Evolutionary conservation across 2,797 vertebrate species (phyloP), one percentile per base, ranked within the genome.

Genomic region (Cheracebus regulus): DNA sequence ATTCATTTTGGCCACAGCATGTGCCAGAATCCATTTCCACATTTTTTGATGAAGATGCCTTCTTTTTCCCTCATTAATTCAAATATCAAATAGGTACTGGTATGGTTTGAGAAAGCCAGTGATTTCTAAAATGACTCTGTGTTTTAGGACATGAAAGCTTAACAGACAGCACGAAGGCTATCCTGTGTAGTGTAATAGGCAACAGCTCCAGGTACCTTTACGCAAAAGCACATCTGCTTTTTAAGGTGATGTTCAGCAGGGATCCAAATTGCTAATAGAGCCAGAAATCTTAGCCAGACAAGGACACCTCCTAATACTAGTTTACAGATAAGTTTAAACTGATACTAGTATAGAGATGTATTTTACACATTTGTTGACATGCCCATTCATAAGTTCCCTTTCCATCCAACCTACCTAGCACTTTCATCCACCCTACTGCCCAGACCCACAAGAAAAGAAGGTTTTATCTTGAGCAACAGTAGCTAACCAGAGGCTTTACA

Each of bases 291-390:
- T 28, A 70, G 48, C 50, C 78, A 96, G 61, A 44, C 30, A 93
- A 70, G 58, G 26, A 87, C 20, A 36, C 4, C 81, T 93, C 64
- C 10, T 94, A 73, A 76, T 81, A 97, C 11, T 39, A 52, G 57
- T 15, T 91, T 91, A 73, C 4, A 85, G 79, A 52, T 76, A 41
- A 84, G 86, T 89, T 52, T 89, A 79, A 67, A 70, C 17, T 44
- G 3, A 48, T 67, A 52, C 8, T 28, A n/a, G 22, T 67, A 72
- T 72, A 73, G 64, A 44, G 91, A 70, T 58, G 0, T 41, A 86
- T 94, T 93, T 96, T 33, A 50, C 96, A 64, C 4, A 52, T 58
- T 92, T 96, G 19, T 70, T 61, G 88, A 85, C 92, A 93, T 95
- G 36, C 19, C 75, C 87, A 48, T 83, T 57, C 82, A 50, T 3